Evolutionary conservation across 2,797 vertebrate species (phyloP).

Genomic region (Prunella strophiata): DNA sequence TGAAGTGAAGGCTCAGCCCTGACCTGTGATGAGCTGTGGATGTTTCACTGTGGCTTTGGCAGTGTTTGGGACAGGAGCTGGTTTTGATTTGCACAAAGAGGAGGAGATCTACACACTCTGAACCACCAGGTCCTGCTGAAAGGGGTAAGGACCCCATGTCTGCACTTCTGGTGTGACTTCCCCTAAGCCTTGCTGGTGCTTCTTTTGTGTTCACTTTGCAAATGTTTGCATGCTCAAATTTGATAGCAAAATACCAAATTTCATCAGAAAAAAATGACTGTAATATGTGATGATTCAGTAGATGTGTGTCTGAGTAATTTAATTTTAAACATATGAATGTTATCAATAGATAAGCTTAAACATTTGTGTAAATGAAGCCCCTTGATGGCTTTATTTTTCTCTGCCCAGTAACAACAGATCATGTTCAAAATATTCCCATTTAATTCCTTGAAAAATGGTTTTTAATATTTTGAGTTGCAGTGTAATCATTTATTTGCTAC

Average conservation of each 20-base stretch:
- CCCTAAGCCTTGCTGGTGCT: background rate
- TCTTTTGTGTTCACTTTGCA: background rate
- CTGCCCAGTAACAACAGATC: background rate
- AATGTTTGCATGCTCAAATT: background rate
- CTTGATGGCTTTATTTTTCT: background rate
- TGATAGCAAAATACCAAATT: background rate
- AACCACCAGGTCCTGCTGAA: rapidly evolving
- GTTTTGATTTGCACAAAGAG: rapidly evolving
- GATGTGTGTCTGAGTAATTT: background rate
- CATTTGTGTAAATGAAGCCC: background rate
- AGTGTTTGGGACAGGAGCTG: rapidly evolving
- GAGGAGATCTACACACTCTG: rapidly evolving
- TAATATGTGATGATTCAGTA: background rate
- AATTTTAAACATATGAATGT: background rate
- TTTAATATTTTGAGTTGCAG: background rate
- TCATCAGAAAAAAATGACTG: background rate
- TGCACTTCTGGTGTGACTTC: background rate
- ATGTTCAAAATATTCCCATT: background rate
- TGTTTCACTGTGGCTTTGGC: rapidly evolving
- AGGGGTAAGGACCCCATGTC: rapidly evolving
- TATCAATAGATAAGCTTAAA: background rate
- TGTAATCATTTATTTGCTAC: background rate
- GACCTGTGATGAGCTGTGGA: rapidly evolving
- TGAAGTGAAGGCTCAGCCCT: no score
- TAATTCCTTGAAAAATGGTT: background rate